A percentile compares a stretch with the other conserved stretches of the same genome.
Evolutionary conservation across 2,797 vertebrate species (phyloP).

Genomic region (Coregonus ussuriensis): DNA sequence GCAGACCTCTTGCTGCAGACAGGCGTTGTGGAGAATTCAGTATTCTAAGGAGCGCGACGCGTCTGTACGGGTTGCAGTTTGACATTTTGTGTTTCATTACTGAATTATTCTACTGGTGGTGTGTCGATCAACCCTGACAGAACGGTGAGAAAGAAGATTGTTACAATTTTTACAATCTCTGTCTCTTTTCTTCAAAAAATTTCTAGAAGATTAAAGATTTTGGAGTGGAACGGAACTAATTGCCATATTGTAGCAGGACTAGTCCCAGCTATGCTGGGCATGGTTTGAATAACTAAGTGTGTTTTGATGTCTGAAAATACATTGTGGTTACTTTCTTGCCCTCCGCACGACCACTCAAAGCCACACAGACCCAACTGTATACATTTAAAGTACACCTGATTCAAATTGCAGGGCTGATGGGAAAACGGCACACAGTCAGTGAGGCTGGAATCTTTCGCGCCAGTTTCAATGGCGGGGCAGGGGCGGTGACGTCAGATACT

Average conservation of each 20-base stretch:
- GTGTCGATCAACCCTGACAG: neutral
- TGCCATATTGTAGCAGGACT: neutral
- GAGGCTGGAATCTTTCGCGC: neutral
- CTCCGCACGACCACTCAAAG: neutral
- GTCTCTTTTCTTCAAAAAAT: neutral
- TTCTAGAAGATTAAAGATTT: neutral
- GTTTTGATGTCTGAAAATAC: conserved; percentile 32
- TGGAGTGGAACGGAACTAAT: neutral
- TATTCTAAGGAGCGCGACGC: conserved; percentile 38
- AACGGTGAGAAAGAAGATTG: neutral
- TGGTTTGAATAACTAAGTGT: conserved; percentile 10
- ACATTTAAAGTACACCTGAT: neutral
- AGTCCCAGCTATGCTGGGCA: neutral
- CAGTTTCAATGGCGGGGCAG: neutral
- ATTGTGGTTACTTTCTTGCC: no score
- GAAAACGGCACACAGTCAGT: neutral
- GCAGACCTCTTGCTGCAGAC: conserved; percentile 11
- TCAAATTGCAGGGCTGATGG: neutral
- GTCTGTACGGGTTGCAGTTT: conserved; percentile 31
- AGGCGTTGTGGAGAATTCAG: conserved; percentile 11
- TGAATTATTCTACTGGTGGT: conserved; percentile 32
- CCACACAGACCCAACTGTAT: neutral
- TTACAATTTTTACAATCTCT: conserved; percentile 11
- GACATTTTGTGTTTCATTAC: conserved; percentile 57
- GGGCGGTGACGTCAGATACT: neutral